A percentile compares a stretch with the other conserved stretches of the same genome.
Conservation (phyloP, 2,797 vertebrate genomes). For the Aeoliscus strigatus region DNA sequence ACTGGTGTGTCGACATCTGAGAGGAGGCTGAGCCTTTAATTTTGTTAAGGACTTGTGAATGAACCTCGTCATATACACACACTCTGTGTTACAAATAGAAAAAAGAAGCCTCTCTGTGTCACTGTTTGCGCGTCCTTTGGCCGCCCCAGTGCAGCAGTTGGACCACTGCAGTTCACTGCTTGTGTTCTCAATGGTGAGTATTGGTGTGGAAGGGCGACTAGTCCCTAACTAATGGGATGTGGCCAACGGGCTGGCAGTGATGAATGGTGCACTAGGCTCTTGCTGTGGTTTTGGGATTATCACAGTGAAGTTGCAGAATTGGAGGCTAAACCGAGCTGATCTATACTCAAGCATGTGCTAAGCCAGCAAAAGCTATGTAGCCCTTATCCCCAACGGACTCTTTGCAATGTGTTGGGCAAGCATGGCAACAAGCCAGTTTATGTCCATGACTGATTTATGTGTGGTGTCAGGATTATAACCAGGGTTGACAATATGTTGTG, state of each 20-base stretch:
- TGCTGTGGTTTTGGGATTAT: constrained; percentile 52
- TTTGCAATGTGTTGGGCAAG: constrained; percentile 11
- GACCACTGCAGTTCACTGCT: constrained; percentile 1
- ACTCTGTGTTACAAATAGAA: constrained; percentile 8
- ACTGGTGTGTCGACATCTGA: not conserved
- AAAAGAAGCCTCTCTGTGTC: constrained; percentile 5
- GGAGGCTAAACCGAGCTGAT: constrained; percentile 27
- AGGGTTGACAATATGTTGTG: not conserved
- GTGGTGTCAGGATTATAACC: constrained; percentile 14
- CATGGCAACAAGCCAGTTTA: constrained; percentile 18
- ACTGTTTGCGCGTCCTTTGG: constrained; percentile 7
- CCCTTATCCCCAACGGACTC: not conserved
- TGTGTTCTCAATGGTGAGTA: constrained; percentile 25
- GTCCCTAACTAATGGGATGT: constrained; percentile 53
- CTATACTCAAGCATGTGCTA: constrained; percentile 34
- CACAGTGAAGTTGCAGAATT: constrained; percentile 27
- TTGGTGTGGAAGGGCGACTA: constrained; percentile 29
- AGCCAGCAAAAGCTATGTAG: constrained; percentile 5
- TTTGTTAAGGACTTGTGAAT: not conserved
- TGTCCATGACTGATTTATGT: constrained; percentile 10
- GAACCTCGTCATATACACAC: constrained; percentile 3
- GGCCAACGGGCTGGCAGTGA: constrained; percentile 57
- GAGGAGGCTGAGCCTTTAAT: not conserved
- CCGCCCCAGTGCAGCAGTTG: constrained; percentile 6
- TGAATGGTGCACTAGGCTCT: constrained; percentile 45